Evolutionary conservation across 2,113 vertebrate species (phyloP).

Genomic region (Anhinga rufa): DNA sequence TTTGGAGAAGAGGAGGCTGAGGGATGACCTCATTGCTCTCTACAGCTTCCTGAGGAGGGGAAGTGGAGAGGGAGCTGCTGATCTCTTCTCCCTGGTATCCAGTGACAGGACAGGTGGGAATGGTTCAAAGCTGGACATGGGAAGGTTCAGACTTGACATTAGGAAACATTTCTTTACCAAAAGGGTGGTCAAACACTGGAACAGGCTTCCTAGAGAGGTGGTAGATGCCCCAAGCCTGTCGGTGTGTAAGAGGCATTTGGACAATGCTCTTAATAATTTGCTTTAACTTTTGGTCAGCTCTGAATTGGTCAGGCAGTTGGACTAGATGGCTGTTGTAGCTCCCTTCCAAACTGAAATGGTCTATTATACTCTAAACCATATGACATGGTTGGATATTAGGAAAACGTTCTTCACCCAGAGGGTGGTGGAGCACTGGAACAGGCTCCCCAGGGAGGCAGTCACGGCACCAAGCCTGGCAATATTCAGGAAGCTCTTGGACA

Average conservation of each 20-base stretch:
- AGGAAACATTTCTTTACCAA: not conserved
- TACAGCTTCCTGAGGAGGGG: not conserved
- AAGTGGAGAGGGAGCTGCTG: not conserved
- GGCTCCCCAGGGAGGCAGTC: too few species aligned
- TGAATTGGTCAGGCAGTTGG: not conserved
- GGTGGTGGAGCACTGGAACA: too few species aligned
- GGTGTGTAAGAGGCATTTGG: not conserved
- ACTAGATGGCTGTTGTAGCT: not conserved
- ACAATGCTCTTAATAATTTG: not conserved
- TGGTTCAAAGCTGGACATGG: not conserved
- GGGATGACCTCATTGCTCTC: fast-evolving
- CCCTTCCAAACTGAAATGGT: not conserved
- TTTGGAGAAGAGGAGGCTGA: not conserved
- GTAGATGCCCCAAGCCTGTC: fast-evolving
- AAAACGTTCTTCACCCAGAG: too few species aligned
- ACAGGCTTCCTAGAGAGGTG: not conserved
- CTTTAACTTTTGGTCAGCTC: not conserved
- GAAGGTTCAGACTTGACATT: not conserved
- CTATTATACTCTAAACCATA: not conserved
- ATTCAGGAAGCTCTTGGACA: too few species aligned
- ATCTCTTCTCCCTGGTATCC: not conserved
- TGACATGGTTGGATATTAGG: too few species aligned
- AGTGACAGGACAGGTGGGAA: fast-evolving
- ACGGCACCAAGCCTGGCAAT: too few species aligned
- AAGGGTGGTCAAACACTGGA: not conserved